Evolutionary conservation across 30 jellyfish, hydroid and myxozoan genomes (phyloP).

Genomic region (Clytia hemisphaerica): DNA sequence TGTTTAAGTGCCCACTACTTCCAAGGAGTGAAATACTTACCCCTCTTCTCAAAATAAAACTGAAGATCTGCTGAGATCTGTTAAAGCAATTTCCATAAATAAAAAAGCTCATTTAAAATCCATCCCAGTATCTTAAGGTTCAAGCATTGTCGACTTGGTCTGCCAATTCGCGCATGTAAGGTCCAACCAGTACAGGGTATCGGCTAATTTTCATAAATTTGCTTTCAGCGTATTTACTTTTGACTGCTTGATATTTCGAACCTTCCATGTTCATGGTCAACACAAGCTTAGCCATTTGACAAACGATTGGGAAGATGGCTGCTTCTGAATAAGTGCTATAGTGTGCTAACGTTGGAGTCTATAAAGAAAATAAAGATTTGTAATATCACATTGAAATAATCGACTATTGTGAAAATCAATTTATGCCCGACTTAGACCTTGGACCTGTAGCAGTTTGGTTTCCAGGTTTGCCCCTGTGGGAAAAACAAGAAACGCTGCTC

Average conservation of each 20-base stretch:
- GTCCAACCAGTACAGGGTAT: slow-evolving; percentile 55
- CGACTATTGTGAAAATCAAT: not conserved
- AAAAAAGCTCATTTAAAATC: too few species aligned
- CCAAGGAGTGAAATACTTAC: too few species aligned
- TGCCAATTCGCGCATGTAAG: slow-evolving; percentile 11
- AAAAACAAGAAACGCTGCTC: too few species aligned
- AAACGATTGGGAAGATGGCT: slow-evolving; percentile 42
- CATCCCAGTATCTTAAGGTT: too few species aligned
- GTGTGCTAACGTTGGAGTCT: slow-evolving; percentile 56
- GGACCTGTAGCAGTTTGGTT: too few species aligned
- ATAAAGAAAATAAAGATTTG: not conserved
- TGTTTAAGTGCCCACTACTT: too few species aligned
- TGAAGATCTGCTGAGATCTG: too few species aligned
- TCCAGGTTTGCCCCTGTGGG: too few species aligned
- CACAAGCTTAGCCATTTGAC: slow-evolving; percentile 3
- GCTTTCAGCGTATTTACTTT: slow-evolving; percentile 59
- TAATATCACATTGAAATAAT: not conserved
- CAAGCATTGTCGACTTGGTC: too few species aligned
- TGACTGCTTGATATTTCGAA: slow-evolving; percentile 65
- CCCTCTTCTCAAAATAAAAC: too few species aligned
- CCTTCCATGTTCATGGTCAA: slow-evolving; percentile 18
- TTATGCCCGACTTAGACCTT: not conserved
- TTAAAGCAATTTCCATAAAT: too few species aligned
- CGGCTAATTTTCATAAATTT: slow-evolving; percentile 64
- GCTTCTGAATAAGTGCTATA: slow-evolving; percentile 72